Evolutionary conservation across 2,797 vertebrate genomes (phyloP).

Genomic region (Dipus sagitta): DNA sequence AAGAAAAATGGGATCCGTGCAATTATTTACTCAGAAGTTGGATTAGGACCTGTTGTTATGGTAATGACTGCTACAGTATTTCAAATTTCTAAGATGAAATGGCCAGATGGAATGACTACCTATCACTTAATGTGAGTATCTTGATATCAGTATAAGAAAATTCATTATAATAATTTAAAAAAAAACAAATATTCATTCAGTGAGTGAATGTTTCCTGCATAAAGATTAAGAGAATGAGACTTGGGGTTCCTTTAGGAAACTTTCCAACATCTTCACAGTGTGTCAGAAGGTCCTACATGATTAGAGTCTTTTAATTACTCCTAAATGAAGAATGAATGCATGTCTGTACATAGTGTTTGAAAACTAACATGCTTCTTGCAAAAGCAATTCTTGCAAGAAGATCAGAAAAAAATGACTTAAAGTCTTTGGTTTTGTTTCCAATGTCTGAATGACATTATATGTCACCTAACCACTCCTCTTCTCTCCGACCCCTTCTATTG

Average conservation of each 20-base stretch:
- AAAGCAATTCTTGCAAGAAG: constrained; percentile 8
- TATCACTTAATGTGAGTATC: not conserved
- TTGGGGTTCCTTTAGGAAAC: not conserved
- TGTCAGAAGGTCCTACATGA: not conserved
- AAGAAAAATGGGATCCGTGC: not conserved
- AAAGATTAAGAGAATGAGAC: not conserved
- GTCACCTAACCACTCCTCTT: not conserved
- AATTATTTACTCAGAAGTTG: not conserved
- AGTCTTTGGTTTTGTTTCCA: not conserved
- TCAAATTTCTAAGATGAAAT: constrained; percentile 7
- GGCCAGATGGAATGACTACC: not conserved
- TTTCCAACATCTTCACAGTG: not conserved
- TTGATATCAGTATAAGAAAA: not conserved
- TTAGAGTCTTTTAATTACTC: not conserved
- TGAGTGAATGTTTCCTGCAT: not conserved
- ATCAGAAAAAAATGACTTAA: not conserved
- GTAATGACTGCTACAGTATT: not conserved
- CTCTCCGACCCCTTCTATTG: not conserved
- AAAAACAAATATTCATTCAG: constrained; percentile 19
- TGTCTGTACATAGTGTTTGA: constrained; percentile 25
- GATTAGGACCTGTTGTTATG: not conserved
- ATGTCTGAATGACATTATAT: not conserved
- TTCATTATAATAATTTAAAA: constrained; percentile 10
- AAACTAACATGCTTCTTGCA: constrained; percentile 44
- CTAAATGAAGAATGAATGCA: not conserved